Evolutionary conservation across 2,113 vertebrate species (phyloP).

Genomic region (Haemorhous mexicanus): DNA sequence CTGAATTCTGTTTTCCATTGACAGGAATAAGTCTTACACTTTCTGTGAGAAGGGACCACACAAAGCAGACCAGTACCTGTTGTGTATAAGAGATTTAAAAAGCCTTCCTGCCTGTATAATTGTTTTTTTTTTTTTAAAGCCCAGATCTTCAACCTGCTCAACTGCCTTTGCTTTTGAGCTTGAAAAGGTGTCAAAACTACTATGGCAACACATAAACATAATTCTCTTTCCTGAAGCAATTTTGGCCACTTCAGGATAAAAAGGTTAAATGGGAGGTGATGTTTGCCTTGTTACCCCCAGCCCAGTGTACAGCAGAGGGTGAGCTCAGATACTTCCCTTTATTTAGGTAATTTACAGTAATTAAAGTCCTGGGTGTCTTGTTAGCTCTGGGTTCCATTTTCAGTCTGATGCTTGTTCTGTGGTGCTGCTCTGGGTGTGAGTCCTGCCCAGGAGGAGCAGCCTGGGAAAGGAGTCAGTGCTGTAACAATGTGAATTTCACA

Average conservation of each 20-base stretch:
- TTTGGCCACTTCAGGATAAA: not conserved
- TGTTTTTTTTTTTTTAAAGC: accelerated
- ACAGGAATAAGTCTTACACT: not conserved
- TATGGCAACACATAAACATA: not conserved
- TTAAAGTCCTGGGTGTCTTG: not conserved
- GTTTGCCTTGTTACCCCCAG: not conserved
- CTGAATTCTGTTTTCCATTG: not conserved
- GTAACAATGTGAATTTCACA: not conserved
- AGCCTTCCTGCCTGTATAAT: not conserved
- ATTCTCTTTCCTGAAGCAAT: not conserved
- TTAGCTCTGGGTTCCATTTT: not conserved
- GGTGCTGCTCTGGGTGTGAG: not conserved
- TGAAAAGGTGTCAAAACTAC: not conserved
- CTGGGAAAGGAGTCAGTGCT: not conserved
- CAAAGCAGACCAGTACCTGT: not conserved
- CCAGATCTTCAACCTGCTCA: not conserved
- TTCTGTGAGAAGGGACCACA: not conserved
- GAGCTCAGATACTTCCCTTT: not conserved
- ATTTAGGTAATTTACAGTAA: not conserved
- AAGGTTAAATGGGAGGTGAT: not conserved
- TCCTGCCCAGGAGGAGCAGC: not conserved
- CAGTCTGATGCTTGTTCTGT: not conserved
- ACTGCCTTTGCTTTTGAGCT: not conserved
- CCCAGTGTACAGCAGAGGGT: not conserved
- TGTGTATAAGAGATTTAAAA: not conserved